A percentile compares a stretch with the other conserved stretches of the same genome.
These are phyloP conservation scores for Acomys russatus DNA, from an alignment of 2,797 vertebrate species.

Conservation along the genomic window DNA sequence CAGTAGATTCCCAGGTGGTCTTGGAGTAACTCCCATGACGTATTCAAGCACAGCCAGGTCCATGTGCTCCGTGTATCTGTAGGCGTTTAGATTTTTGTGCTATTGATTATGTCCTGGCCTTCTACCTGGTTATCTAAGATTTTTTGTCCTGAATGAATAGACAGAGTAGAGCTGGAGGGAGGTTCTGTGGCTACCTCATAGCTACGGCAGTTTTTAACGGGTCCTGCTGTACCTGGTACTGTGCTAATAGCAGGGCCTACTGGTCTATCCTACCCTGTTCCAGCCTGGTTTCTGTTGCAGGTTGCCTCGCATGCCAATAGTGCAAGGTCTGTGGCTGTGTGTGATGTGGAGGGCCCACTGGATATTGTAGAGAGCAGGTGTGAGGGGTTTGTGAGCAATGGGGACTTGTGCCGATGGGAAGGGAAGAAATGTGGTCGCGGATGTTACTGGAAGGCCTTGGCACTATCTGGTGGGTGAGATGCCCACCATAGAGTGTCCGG, in stretches of 20 bases:
- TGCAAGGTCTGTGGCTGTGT: not conserved
- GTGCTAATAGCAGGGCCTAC: not conserved
- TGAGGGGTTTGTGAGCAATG: not conserved
- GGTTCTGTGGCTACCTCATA: not conserved
- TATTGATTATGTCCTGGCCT: not conserved
- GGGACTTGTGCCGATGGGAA: slow-evolving; percentile 5
- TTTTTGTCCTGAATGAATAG: slow-evolving; percentile 28
- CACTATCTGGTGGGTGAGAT: not conserved
- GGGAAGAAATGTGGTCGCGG: not conserved
- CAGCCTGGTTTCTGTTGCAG: not conserved
- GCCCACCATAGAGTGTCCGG: not conserved
- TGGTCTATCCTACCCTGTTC: not conserved
- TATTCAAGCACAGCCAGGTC: not conserved
- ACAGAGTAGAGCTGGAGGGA: not conserved
- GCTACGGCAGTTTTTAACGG: not conserved
- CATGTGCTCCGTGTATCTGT: not conserved
- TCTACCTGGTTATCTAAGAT: not conserved
- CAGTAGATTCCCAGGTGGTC: not conserved
- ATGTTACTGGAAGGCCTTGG: slow-evolving; percentile 13
- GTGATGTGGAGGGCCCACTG: not conserved
- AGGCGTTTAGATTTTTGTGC: not conserved
- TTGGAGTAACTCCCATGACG: not conserved
- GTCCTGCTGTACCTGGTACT: not conserved
- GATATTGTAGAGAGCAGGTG: not conserved
- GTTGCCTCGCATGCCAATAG: not conserved